Evolutionary conservation across 1,140 invertebrate genomes (phyloP), one percentile per base, ranked within the genome.

Genomic region (Panagrolaimus sp.): DNA sequence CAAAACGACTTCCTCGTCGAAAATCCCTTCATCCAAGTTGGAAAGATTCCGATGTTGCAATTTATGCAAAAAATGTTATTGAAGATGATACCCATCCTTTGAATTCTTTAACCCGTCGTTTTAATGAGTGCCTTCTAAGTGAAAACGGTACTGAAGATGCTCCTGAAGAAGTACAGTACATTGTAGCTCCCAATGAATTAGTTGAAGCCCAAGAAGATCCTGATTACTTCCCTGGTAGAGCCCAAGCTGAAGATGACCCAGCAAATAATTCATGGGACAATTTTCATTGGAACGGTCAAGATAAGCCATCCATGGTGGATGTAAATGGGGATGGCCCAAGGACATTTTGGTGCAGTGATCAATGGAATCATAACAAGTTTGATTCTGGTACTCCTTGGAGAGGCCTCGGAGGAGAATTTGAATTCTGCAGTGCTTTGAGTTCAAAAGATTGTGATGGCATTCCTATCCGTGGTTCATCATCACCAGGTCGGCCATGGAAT

Each of bases 321-420:
- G 24, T 77, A 8, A 76, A 71, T 63, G 76, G 74, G 17, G 71
- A 76, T 24, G 28, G 17, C 12, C 32, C 46, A 24, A 76, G 75
- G 52, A 66, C 46, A 5, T 76, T 76, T 28, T 78, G 74, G 70
- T 78, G 78, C 48, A 62, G 73, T 46, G 76, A 78, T 43, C 73
- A 43, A 6, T 76, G 74, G 74, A 76, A 76, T 58, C 68, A 74
- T 44, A 68, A 38, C 14, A 73, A 77, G 17, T 77, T 67, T 45
- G 68, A 68, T 38, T 43, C 44, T n/a, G 74, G 75, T 9, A 68
- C 75, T 3, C 8, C 55, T 0, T 76, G 75, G 74, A 1, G 52
- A 1, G 10, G 52, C 1, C 1, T n/a, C 3, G 52, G 52, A 2
- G 28, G 28, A 1, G 28, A 26, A 28, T 28, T 58, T 58, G 52